These are phyloP conservation scores for Tenthredo notha DNA, from an alignment of 2,888 invertebrate species.

Conservation along the genomic window DNA sequence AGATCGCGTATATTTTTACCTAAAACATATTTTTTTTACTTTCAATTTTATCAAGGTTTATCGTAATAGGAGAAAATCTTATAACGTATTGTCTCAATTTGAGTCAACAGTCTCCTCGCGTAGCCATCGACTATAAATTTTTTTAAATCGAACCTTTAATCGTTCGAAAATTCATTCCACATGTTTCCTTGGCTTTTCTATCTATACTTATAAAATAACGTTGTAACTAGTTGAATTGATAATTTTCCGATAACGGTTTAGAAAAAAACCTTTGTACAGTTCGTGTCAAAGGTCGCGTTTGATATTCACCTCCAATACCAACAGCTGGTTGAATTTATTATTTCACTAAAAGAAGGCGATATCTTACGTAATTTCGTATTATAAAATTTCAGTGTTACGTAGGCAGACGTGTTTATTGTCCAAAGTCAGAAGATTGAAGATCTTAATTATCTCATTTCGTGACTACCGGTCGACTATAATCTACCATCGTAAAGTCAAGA, in stretches of 20 bases:
- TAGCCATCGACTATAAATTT: background rate
- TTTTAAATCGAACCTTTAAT: background rate
- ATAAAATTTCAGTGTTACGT: constrained; percentile 2
- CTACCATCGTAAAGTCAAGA: background rate
- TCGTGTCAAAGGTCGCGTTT: background rate
- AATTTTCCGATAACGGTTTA: background rate
- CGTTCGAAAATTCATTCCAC: background rate
- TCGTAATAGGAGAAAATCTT: background rate
- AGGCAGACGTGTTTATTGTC: background rate
- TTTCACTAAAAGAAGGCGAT: background rate
- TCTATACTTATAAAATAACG: background rate
- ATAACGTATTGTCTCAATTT: background rate
- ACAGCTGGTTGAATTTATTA: constrained; percentile 23
- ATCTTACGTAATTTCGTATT: constrained; percentile 8
- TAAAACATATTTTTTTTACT: background rate
- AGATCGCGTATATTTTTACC: background rate
- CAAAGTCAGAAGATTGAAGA: background rate
- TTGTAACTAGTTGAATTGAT: background rate
- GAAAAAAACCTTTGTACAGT: too few relatives aligned
- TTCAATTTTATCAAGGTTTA: background rate
- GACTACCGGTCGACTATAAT: constrained; percentile 19
- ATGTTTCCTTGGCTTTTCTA: background rate
- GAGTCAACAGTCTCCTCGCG: background rate
- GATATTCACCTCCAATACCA: background rate
- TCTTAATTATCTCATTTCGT: constrained; percentile 1